A percentile compares a stretch with the other conserved stretches of the same genome.
phyloP scores from a whole-genome alignment of 2,113 vertebrate genomes.

The Mormoops blainvillei region DNA sequence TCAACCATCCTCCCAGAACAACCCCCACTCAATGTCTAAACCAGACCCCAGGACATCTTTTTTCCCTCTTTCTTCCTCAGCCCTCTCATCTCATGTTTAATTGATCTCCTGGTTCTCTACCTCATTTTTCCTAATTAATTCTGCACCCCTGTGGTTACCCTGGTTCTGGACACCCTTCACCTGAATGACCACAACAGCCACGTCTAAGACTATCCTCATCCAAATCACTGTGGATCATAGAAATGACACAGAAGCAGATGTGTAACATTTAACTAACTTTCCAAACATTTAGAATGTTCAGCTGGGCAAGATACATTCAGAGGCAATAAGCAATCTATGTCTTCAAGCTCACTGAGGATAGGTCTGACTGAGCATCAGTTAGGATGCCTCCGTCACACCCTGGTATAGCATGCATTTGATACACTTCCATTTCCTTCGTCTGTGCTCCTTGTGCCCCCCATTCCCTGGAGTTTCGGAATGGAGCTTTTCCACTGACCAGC shows the following conservation, averaged over 20 bases:
- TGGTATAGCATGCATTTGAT: rapidly evolving
- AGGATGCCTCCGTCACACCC: neutral
- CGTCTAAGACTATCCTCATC: neutral
- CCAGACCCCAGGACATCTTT: neutral
- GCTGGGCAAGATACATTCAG: neutral
- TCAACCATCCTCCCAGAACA: neutral
- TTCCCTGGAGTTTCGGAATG: neutral
- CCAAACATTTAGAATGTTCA: neutral
- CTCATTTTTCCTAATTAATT: neutral
- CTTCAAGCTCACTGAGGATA: rapidly evolving
- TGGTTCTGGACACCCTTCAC: neutral
- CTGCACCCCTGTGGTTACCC: neutral
- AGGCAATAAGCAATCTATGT: rapidly evolving
- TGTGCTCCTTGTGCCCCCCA: neutral
- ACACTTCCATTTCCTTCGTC: neutral
- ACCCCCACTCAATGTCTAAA: too few relatives aligned
- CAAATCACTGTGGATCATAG: neutral
- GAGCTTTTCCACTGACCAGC: slow-evolving; percentile 25
- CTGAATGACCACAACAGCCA: neutral
- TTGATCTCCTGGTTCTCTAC: neutral
- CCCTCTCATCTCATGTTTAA: neutral
- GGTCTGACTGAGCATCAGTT: rapidly evolving
- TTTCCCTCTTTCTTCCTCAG: neutral
- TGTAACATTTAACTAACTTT: neutral
- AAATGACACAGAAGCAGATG: neutral